phyloP scores from a whole-genome alignment of 2,113 vertebrate genomes.

The Phaetusa simplex region DNA sequence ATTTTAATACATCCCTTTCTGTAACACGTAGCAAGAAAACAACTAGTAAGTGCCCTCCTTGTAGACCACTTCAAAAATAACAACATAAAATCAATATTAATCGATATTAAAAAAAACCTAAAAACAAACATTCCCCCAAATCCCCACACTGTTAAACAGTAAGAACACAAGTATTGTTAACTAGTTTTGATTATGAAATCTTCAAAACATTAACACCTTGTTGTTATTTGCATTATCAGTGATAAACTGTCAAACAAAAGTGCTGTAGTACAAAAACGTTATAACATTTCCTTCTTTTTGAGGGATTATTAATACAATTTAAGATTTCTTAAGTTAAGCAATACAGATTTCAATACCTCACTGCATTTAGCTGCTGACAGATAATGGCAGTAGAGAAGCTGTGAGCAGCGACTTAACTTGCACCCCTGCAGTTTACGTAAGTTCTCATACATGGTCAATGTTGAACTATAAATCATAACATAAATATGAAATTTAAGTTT shows the following conservation, averaged over 20 bases:
- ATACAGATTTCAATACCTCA: neutral
- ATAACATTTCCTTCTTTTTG: neutral
- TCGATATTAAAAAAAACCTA: neutral
- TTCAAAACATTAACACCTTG: neutral
- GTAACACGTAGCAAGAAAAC: neutral
- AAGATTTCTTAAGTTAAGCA: neutral
- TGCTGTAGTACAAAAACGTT: neutral
- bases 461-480: neutral
- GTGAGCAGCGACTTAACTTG: neutral
- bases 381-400: neutral
- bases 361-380: neutral
- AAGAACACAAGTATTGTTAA: neutral
- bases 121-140: neutral
- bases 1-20: neutral
- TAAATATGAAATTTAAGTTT: neutral
- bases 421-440: neutral
- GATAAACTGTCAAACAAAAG: neutral
- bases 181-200: neutral
- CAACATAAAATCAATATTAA: neutral
- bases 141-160: neutral
- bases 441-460: neutral
- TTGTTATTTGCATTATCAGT: neutral
- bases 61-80: neutral
- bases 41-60: neutral
- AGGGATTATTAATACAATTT: neutral